Conservation (phyloP, 2,113 vertebrate genomes). For the Pan paniscus region DNA sequence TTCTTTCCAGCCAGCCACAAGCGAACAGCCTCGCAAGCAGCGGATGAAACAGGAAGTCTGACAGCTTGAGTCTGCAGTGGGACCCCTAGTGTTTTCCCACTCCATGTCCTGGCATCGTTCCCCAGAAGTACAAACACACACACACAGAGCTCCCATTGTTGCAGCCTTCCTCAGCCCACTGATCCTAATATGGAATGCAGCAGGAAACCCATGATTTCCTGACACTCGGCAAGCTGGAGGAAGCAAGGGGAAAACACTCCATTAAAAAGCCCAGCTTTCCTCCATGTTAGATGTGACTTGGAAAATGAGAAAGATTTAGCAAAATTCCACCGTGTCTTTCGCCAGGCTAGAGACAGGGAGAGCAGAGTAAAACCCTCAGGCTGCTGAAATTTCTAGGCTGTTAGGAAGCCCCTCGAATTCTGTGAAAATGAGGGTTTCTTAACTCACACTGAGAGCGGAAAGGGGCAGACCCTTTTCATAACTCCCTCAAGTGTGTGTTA, state of each 20-base stretch:
- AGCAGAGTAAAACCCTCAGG: slow-evolving; percentile 20
- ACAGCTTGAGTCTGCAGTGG: slow-evolving; percentile 82
- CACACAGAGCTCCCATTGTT: slow-evolving; percentile 89
- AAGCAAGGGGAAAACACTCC: slow-evolving; percentile 84
- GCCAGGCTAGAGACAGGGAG: slow-evolving; percentile 69
- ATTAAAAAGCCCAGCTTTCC: slow-evolving; percentile 82
- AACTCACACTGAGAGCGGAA: slow-evolving; percentile 58
- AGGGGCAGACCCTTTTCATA: slow-evolving; percentile 29
- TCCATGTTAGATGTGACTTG: slow-evolving; percentile 84
- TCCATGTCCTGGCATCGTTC: slow-evolving; percentile 86
- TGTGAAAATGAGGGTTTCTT: slow-evolving; percentile 81
- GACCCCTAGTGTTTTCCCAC: slow-evolving; percentile 87
- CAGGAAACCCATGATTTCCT: slow-evolving; percentile 92
- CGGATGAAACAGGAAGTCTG: slow-evolving; percentile 81
- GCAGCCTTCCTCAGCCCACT: slow-evolving; percentile 87
- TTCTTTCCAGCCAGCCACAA: slow-evolving; percentile 51
- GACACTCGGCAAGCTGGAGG: slow-evolving; percentile 85
- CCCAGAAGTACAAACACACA: slow-evolving; percentile 86
- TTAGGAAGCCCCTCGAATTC: slow-evolving; percentile 71
- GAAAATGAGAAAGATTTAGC: slow-evolving; percentile 82
- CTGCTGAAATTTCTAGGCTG: slow-evolving; percentile 75
- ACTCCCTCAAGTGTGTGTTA: not conserved
- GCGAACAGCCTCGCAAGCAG: slow-evolving; percentile 35
- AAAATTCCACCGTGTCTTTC: slow-evolving; percentile 72
- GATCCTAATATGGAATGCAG: slow-evolving; percentile 91